Base-by-base conservation (phyloP, 1,140 invertebrate species). In the Temnothorax longispinosus region DNA sequence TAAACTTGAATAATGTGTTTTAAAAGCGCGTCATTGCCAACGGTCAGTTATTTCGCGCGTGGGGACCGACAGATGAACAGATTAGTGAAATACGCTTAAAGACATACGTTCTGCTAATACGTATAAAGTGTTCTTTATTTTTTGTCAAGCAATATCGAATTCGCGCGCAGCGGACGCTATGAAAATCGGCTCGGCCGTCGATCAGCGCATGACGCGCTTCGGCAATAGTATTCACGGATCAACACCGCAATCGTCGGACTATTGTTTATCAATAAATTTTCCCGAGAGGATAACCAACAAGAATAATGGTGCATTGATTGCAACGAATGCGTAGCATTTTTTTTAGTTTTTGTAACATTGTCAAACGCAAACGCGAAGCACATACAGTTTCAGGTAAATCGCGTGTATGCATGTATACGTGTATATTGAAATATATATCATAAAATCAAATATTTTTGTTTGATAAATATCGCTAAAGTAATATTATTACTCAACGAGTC, bases 241-340 rank as follows among this genome's bases (percentile, higher is more conserved):
- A 69, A 80, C 54, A 8, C 77, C 62, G 18, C 62, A 69, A 80
- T 47, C 32, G 44, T 50, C 32, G n/a, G 62, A 54, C 47, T 80
- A 69, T 80, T 80, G 77, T 69, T 80, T 80, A 80, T 67, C 77
- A 38, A 80, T 80, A 69, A 80, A 80, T 54, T 80, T 69, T 69
- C 35, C 58, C 62, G 32, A 69, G 62, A 27, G 62, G 35, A 80
- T 80, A 80, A 52, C 77, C 44, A 54, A 80, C 32, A 67, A 80
- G 77, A 80, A 80, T 80, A 69, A 80, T 69, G 32, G 62, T 80
- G 18, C 32, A 80, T 80, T 80, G 77, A 80, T 80, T 80, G 62
- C 41, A n/a, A 77, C 41, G 41, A 77, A 62, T 35, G 58, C 47
- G n/a, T 65, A 18, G 6, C 76, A 38, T 38, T 78, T 80, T 67